phyloP scores from a whole-genome alignment of 2,797 vertebrate species.

The Mastacembelus armatus region DNA sequence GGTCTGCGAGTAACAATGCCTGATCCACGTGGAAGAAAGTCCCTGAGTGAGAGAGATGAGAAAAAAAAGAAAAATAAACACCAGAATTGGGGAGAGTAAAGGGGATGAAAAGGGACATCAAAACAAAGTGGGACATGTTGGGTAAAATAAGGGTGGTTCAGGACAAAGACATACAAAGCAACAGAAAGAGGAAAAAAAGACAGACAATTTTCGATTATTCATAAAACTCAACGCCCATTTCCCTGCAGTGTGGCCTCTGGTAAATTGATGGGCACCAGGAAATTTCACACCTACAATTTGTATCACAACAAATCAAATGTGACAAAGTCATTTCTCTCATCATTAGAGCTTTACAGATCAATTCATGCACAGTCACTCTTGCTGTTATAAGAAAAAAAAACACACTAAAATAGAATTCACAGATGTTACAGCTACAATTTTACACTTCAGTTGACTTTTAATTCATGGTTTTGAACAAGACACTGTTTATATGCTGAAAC shows the following conservation, averaged over 20 bases:
- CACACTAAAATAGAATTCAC: slow-evolving; percentile 17
- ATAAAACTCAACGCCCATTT: slow-evolving; percentile 56
- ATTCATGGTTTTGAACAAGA: slow-evolving; percentile 6
- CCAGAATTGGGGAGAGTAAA: not conserved
- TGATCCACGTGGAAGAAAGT: slow-evolving; percentile 97
- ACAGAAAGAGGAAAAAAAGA: not conserved
- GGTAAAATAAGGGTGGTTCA: not conserved
- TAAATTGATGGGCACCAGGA: slow-evolving; percentile 54
- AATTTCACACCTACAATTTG: slow-evolving; percentile 54
- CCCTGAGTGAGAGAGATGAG: slow-evolving; percentile 79
- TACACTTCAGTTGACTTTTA: slow-evolving; percentile 7
- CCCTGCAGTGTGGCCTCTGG: slow-evolving; percentile 18
- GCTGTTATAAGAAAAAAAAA: not conserved
- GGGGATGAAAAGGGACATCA: not conserved
- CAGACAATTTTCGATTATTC: slow-evolving; percentile 43
- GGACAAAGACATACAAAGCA: not conserved
- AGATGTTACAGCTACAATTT: not conserved
- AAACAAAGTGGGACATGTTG: not conserved
- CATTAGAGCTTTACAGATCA: slow-evolving; percentile 46
- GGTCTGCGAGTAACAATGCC: slow-evolving; percentile 97
- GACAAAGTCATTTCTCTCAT: slow-evolving; percentile 63
- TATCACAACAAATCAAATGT: slow-evolving; percentile 65
- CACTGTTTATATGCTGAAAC: not conserved
- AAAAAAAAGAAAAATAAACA: slow-evolving; percentile 31
- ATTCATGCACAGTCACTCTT: slow-evolving; percentile 24